These are phyloP conservation scores for Drosophila neonasuta DNA, from an alignment of 2,888 invertebrate species.

Conservation along the genomic window DNA sequence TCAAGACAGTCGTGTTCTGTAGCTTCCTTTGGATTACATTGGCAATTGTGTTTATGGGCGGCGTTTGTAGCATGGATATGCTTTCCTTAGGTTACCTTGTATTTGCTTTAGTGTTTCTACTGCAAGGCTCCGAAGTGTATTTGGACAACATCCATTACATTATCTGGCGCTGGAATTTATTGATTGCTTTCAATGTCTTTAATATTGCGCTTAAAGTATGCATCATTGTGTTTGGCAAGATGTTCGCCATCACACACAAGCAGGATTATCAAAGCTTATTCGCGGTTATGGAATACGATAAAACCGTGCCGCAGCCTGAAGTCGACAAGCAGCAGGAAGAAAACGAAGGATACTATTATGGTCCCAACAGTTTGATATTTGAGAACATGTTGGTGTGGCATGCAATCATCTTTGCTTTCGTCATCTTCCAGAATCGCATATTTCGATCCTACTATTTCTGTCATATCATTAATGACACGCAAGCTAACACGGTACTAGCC, in stretches of 20 bases:
- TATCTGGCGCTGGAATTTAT: conserved; percentile 91
- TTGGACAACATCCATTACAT: conserved; percentile 92
- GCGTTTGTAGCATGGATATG: conserved; percentile 95
- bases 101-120: conserved; percentile 97
- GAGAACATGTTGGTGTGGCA: conserved; percentile 91
- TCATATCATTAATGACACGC: conserved; percentile 96
- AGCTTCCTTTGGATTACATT: conserved; percentile 98
- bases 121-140: conserved; percentile 99
- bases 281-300: conserved; percentile 41
- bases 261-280: conserved; percentile 47
- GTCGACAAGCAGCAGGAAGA: background rate
- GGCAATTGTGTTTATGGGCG: conserved; percentile 97
- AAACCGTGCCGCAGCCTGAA: background rate
- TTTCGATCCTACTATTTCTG: conserved; percentile 98
- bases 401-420: conserved; percentile 94
- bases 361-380: conserved; percentile 82
- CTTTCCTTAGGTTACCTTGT: conserved; percentile 98
- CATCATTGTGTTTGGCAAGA: conserved; percentile 95
- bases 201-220: conserved; percentile 94
- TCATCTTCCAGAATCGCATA: conserved; percentile 94
- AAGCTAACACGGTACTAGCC: conserved; percentile 95
- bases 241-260: conserved; percentile 78
- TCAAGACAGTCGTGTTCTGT: conserved; percentile 92
- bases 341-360: conserved; percentile 45
- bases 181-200: conserved; percentile 93